These are phyloP conservation scores for Drosophila burlai DNA, from an alignment of 1,140 invertebrate genomes.

Conservation along the genomic window DNA sequence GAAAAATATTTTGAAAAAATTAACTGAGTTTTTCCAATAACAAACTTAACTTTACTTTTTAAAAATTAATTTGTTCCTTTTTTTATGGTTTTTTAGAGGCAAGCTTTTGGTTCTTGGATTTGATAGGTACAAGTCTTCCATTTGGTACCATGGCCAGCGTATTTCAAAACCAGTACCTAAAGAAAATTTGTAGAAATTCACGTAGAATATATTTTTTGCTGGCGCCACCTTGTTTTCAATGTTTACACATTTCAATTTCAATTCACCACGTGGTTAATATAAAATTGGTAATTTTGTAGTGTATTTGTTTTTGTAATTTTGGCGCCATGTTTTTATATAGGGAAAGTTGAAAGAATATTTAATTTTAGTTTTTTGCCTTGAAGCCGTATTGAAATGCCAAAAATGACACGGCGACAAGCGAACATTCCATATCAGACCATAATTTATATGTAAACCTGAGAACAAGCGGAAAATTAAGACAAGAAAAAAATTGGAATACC, in stretches of 20 bases:
- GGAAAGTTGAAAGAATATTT: too few species aligned
- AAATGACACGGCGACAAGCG: too few species aligned
- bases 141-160: not conserved
- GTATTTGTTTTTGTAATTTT: too few species aligned
- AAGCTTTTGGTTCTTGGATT: conserved; percentile 2
- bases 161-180: not conserved
- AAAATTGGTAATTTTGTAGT: not conserved
- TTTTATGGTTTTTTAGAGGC: too few species aligned
- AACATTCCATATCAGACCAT: too few species aligned
- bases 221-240: not conserved
- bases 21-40: not conserved
- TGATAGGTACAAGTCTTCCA: not conserved
- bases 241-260: not conserved
- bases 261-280: not conserved
- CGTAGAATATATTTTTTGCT: not conserved
- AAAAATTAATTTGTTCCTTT: not conserved
- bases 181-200: not conserved
- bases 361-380: too few species aligned
- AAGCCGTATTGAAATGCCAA: too few species aligned
- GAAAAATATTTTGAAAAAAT: not conserved
- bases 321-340: too few species aligned
- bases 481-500: too few species aligned
- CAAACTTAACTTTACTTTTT: not conserved
- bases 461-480: too few species aligned
- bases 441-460: too few species aligned